Percentiles rank a stretch among this genome's conserved stretches.
phyloP scores from a whole-genome alignment of 2,113 vertebrate genomes.

The Stigmatopora nigra region DNA sequence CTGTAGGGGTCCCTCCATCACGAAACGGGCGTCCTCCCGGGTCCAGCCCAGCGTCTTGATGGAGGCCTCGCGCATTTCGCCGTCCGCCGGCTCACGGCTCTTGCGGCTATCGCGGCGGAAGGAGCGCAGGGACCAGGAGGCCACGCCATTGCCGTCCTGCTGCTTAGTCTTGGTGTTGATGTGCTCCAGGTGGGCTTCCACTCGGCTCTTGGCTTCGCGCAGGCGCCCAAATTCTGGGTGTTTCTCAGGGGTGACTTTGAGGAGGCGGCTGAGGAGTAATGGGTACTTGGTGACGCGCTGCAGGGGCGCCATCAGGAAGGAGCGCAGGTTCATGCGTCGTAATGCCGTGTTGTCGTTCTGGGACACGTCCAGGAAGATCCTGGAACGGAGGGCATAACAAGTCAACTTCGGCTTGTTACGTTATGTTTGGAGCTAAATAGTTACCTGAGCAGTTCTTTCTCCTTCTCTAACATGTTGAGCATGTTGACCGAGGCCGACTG shows the following conservation, averaged over 20 bases:
- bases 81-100: slow-evolving; percentile 83
- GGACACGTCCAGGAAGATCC: slow-evolving; percentile 89
- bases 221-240: slow-evolving; percentile 80
- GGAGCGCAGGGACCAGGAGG: slow-evolving; percentile 81
- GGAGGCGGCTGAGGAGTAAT: slow-evolving; percentile 81
- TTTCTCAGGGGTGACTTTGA: slow-evolving; percentile 78
- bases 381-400: slow-evolving; percentile 27
- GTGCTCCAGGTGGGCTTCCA: slow-evolving; percentile 88
- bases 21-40: slow-evolving; percentile 79
- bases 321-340: slow-evolving; percentile 86
- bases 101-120: slow-evolving; percentile 86
- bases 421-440: too few species aligned
- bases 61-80: slow-evolving; percentile 83
- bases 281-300: slow-evolving; percentile 91
- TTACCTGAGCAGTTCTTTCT: slow-evolving; percentile 88
- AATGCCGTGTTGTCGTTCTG: slow-evolving; percentile 89
- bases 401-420: too few species aligned
- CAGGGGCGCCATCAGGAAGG: slow-evolving; percentile 87
- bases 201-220: slow-evolving; percentile 83
- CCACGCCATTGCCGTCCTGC: slow-evolving; percentile 76
- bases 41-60: slow-evolving; percentile 83
- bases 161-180: slow-evolving; percentile 92
- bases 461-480: slow-evolving; percentile 86
- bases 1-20: slow-evolving; percentile 85
- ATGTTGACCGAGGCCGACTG: slow-evolving; percentile 83